phyloP scores from a whole-genome alignment of 2,113 vertebrate genomes.

The Leptodactylus fuscus region DNA sequence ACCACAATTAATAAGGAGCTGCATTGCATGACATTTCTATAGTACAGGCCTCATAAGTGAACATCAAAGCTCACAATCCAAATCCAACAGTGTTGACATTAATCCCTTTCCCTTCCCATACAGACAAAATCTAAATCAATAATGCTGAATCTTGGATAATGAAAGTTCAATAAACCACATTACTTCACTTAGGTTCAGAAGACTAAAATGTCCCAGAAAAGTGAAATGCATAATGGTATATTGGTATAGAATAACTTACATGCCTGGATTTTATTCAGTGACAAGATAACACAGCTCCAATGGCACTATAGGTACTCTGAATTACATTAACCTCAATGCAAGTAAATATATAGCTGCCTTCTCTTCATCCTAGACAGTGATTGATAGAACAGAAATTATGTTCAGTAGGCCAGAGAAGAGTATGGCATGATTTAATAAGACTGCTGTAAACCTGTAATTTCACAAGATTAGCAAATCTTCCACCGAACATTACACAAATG shows the following conservation, averaged over 20 bases:
- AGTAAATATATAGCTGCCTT: slow-evolving; percentile 26
- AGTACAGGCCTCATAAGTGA: background rate
- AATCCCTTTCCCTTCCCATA: slow-evolving; percentile 46
- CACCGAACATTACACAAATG: background rate
- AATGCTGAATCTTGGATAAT: slow-evolving; percentile 51
- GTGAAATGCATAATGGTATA: slow-evolving; percentile 10
- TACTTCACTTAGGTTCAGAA: background rate
- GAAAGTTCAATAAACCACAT: slow-evolving; percentile 49
- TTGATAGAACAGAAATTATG: slow-evolving; percentile 33
- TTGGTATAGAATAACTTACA: background rate
- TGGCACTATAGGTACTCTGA: slow-evolving; percentile 22
- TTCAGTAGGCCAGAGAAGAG: background rate
- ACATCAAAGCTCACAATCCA: slow-evolving; percentile 41
- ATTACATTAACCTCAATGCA: slow-evolving; percentile 52
- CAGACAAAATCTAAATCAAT: slow-evolving; percentile 56
- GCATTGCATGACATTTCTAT: background rate
- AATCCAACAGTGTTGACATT: slow-evolving; percentile 30
- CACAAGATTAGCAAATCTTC: slow-evolving; percentile 20
- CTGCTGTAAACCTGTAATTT: slow-evolving; percentile 8
- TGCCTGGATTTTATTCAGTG: background rate
- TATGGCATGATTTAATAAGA: background rate
- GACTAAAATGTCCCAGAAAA: background rate
- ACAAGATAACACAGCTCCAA: background rate
- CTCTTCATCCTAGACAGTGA: slow-evolving; percentile 20
- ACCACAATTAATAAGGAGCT: background rate